Base-by-base conservation (phyloP, 2,797 vertebrate genomes). In the Paratrypauchen microcephalus region DNA sequence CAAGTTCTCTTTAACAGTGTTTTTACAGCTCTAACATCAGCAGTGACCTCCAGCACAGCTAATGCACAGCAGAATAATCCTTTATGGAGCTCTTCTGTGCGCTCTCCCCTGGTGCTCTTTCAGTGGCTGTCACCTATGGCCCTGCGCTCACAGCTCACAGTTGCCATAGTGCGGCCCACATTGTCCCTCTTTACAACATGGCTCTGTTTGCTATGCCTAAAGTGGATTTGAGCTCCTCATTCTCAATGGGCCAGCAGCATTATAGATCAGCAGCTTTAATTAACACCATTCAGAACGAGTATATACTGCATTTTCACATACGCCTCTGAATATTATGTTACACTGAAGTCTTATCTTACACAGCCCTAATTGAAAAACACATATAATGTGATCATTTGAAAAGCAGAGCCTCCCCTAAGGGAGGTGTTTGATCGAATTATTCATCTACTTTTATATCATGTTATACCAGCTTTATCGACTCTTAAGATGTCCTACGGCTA, bases 81-180 rank as follows among this genome's bases (percentile, higher is more conserved):
- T 23, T 76, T 36, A 62, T 76, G 52, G 18, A 32, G 58, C 71
- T 69, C 67, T 78, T 73, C 75, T 68, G 78, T 78, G 70, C 77
- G 79, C 84, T 83, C 23, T 39, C 56, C 58, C 64, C 54, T 70
- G 24, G 78, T 85, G 79, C 80, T 86, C 81, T 84, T 86, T 89
- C 78, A 87, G 74, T 89, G 82, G 81, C 78, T 87, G 81, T 89
- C 92, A 92, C 89, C 90, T 88, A 81, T 86, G 79, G 77, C 81
- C 84, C 66, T 57, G 39, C 12, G 73, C 81, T 79, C 81, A 87
- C 89, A 88, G 82, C 80, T 64, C 78, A 77, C 66, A 65, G 89
- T 93, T 90, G 83, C 91, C 87, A 92, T 90, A 88, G 91, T 54
- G 59, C 81, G 83, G 76, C 77, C 56, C 73, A 82, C 80, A 90